Evolutionary conservation across 2,888 invertebrate genomes (phyloP), one percentile per base, ranked within the genome.

Genomic region (Ptilodon capucinus): DNA sequence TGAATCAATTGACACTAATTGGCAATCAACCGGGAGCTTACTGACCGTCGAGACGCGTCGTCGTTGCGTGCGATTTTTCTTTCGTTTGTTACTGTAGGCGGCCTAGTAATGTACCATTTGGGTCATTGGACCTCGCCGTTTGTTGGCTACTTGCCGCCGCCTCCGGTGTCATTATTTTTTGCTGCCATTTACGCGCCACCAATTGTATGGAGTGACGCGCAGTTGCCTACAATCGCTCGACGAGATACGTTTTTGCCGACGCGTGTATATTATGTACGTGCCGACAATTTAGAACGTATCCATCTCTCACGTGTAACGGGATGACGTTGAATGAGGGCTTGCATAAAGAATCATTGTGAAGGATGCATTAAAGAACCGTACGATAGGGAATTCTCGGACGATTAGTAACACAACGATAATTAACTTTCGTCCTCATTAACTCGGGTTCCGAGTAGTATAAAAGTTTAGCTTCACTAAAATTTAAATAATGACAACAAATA

Each of bases 101-200:
- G 77, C 84, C 85, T 80, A 86, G 84, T 85, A 79, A 79, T 81
- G 78, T 78, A 74, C 80, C 83, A 91, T 88, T 87, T 90, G 83
- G 91, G 90, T 91, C 88, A 90, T 86, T 88, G 86, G 87, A 88
- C 88, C 85, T 89, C 86, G 76, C 85, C 80, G 86, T 82, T 86
- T 77, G 83, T 79, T 76, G 82, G 74, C 68, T 76, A 71, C 72
- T 71, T 71, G 57, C 69, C 76, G 60, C 72, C 77, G 76, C 78
- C 80, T 76, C 72, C 78, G 79, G 74, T 74, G 76, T 73, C 64
- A 81, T 81, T 75, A 80, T 80, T 86, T 87, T 84, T 84, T 85
- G 77, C 76, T 58, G 64, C 71, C 79, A 76, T 76, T 76, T 79
- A 76, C 76, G 72, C 76, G 74, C 72, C 76, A 71, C 72, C 77